Evolutionary conservation across 1,140 invertebrate genomes (phyloP).

Genomic region (Danaus melanippus): DNA sequence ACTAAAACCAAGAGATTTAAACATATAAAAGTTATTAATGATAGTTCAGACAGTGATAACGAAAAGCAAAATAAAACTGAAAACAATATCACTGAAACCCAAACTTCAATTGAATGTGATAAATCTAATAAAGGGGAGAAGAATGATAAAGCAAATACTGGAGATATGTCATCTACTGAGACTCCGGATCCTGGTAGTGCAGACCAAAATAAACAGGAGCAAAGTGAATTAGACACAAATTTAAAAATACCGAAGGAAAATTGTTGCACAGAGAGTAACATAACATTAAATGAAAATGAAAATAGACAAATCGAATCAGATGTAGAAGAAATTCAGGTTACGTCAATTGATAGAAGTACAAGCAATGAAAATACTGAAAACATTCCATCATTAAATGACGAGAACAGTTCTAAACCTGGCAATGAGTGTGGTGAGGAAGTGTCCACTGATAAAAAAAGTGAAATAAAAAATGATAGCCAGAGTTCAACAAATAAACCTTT

Average conservation of each 20-base stretch:
- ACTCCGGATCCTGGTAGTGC: too few relatives aligned
- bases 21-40: slow-evolving; percentile 25
- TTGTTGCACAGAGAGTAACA: neutral
- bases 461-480: slow-evolving; percentile 14
- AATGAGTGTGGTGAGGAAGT: neutral
- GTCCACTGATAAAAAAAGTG: slow-evolving; percentile 2
- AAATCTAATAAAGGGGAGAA: neutral
- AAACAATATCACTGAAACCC: neutral
- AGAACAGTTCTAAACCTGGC: too few relatives aligned
- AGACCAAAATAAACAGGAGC: neutral
- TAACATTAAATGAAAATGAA: slow-evolving; percentile 3
- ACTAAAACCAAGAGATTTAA: slow-evolving; percentile 21
- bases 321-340: neutral
- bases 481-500: slow-evolving; percentile 27
- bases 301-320: slow-evolving; percentile 4
- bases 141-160: slow-evolving; percentile 4
- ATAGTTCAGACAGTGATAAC: slow-evolving; percentile 27
- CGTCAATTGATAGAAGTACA: too few relatives aligned
- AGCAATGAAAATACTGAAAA: slow-evolving; percentile 8
- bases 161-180: neutral
- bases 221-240: too few relatives aligned
- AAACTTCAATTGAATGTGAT: neutral
- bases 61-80: slow-evolving; percentile 8
- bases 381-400: neutral
- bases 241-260: neutral